These are phyloP conservation scores for Halcyon senegalensis DNA, from an alignment of 2,113 vertebrate genomes.

Conservation along the genomic window DNA sequence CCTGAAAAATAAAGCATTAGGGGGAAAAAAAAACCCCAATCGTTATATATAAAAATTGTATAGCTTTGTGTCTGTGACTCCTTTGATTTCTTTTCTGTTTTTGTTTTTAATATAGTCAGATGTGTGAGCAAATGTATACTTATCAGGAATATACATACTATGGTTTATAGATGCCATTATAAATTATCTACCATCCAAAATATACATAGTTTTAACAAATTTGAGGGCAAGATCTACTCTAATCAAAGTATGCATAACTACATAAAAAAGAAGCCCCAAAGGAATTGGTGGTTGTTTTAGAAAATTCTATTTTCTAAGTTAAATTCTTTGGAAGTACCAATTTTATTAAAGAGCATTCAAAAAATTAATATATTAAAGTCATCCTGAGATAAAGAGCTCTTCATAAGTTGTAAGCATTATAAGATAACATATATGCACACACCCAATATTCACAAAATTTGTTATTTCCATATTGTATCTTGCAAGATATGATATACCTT, in stretches of 20 bases:
- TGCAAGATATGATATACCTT: neutral
- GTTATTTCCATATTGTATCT: neutral
- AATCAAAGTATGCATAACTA: neutral
- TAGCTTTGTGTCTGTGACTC: neutral
- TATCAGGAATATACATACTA: neutral
- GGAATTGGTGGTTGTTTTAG: neutral
- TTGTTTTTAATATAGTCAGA: neutral
- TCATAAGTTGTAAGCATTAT: neutral
- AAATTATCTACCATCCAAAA: neutral
- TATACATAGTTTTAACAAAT: neutral
- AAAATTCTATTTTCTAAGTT: neutral
- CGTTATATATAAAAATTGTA: neutral
- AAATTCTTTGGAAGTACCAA: neutral
- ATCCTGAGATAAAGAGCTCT: neutral
- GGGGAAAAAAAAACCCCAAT: rapidly evolving
- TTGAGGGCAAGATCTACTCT: neutral
- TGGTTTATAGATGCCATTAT: neutral
- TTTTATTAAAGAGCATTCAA: neutral
- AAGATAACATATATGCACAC: neutral
- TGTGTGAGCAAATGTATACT: rapidly evolving
- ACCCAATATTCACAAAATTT: neutral
- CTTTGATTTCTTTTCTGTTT: neutral
- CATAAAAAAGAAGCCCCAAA: neutral
- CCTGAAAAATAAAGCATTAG: neutral
- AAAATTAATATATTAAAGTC: neutral